These are phyloP conservation scores for Pseudomyrmex sp. DNA, from an alignment of 1,140 invertebrate genomes.

Conservation along the genomic window DNA sequence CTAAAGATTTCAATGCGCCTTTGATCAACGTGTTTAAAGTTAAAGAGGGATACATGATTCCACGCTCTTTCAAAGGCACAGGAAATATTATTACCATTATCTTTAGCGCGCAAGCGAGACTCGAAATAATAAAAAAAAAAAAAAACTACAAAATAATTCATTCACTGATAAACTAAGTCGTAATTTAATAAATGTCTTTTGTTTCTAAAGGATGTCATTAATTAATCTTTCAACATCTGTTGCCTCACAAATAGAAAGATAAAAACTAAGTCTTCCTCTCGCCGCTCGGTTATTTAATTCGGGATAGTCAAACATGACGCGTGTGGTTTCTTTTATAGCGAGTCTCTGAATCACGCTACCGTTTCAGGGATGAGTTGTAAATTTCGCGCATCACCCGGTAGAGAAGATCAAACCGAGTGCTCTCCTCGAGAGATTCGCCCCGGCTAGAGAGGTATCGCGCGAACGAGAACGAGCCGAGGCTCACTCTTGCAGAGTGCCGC, in stretches of 20 bases:
- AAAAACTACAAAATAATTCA: not conserved
- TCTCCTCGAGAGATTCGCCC: conserved; percentile 56
- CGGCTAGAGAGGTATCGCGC: conserved; percentile 36
- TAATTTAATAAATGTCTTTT: too few species aligned
- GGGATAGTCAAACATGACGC: not conserved
- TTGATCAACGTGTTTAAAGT: conserved; percentile 26
- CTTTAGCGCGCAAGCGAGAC: not conserved
- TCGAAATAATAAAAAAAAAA: not conserved
- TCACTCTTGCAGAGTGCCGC: conserved; percentile 85
- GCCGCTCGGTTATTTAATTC: too few species aligned
- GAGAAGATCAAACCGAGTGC: conserved; percentile 59
- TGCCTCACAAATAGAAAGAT: not conserved
- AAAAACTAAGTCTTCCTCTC: not conserved
- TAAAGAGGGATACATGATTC: not conserved
- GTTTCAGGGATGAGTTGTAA: conserved; percentile 16
- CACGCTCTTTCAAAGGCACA: not conserved
- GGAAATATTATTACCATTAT: not conserved
- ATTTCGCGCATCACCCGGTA: conserved; percentile 61
- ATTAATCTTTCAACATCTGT: not conserved
- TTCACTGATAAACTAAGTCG: not conserved
- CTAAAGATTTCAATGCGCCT: conserved; percentile 32
- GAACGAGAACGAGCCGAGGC: conserved; percentile 67
- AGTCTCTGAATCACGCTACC: conserved; percentile 1
- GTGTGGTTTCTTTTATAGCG: not conserved
- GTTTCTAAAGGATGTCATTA: not conserved